Percentiles rank a stretch among this genome's conserved stretches.
Evolutionary conservation across 53 echinoderm and acorn worm species (phyloP).

Genomic region (Temnopleurus reevesii): DNA sequence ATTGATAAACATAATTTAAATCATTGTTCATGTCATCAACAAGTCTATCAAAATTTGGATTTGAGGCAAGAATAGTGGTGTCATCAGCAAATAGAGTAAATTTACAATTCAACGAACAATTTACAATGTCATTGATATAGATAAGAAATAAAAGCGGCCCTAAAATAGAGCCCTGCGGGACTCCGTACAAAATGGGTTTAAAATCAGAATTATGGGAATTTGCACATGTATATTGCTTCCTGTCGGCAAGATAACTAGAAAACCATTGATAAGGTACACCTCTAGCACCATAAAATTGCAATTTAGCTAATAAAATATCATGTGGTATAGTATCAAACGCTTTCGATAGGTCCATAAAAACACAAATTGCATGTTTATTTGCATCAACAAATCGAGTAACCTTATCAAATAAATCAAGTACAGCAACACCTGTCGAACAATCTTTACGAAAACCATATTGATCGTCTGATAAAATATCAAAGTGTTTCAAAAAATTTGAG

Average conservation of each 20-base stretch:
- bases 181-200: background rate
- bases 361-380: slow-evolving; percentile 7
- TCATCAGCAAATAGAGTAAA: background rate
- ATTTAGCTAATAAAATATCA: background rate
- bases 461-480: background rate
- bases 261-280: background rate
- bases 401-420: slow-evolving; percentile 26
- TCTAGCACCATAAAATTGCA: background rate
- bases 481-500: background rate
- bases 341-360: slow-evolving; percentile 24
- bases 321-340: background rate
- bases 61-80: background rate
- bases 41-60: background rate
- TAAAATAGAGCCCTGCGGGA: background rate
- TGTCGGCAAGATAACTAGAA: background rate
- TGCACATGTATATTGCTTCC: background rate
- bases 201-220: background rate
- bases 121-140: background rate
- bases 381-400: background rate
- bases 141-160: background rate
- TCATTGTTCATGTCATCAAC: background rate
- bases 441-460: slow-evolving; percentile 19
- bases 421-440: background rate
- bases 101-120: background rate
- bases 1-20: background rate